Base-by-base conservation (phyloP, 2,797 vertebrate species). In the Amazonetta brasiliensis region DNA sequence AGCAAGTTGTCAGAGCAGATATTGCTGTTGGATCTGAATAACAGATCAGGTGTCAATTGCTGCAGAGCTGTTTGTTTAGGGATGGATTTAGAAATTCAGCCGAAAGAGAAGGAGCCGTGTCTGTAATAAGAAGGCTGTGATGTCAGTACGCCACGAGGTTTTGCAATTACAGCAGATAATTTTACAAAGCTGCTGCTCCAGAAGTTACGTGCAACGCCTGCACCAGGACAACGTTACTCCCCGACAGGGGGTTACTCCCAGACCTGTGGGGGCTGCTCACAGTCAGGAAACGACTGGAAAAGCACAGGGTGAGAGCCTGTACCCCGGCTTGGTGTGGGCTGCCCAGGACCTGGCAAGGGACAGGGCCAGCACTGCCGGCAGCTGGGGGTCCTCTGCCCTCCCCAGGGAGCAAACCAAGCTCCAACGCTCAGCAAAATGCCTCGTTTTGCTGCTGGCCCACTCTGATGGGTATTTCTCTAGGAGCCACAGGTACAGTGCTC, bases 241-340 rank as follows among this genome's bases (percentile, higher is more conserved):
- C 0, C 30, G 1, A 4, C 20, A 4, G 25, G 2, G 0, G 22
- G 6, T 14, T 12, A 15, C 72, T 58, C 5, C 71, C 2, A 43
- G 4, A 6, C 19, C 23, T 12, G 43, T 13, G 35, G 46, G 17
- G 35, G n/a, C 2, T 16, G 26, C 64, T 26, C 41, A 11, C 41
- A 0, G 21, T 0, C 2, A 7, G 84, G 18, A 28, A 26, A 2
- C n/a, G 1, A 0, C 14, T 6, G 71, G 37, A 35, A 39, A 62
- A 21, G 6, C 0, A 4, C 2, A 23, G 13, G 37, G 2, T 0
- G 0, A 18, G 9, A 52, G 44, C 15, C 31, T 64, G 54, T 22
- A 7, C 12, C 8, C 2, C 0, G 15, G 5, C 0, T 0, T 8
- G 14, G 11, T 22, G 13, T 1, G 1, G n/a, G 46, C 43, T 31